Base-by-base conservation (phyloP, 2,888 invertebrate genomes). In the Euspilapteryx auroguttella region DNA sequence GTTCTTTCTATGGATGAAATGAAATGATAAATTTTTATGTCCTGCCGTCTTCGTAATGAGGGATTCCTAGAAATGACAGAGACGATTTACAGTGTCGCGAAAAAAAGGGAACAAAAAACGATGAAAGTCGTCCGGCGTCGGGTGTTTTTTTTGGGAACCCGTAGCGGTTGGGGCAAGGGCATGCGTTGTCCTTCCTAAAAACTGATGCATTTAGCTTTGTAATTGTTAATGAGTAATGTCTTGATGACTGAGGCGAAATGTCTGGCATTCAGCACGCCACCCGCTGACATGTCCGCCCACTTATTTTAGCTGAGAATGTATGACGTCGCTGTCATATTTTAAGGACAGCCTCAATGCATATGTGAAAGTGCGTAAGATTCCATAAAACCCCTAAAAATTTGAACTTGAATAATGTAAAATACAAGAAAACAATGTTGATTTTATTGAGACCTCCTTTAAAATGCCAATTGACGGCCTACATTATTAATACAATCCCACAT, bases 21-120 rank as follows among this genome's bases (percentile, higher is more conserved):
- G n/a, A 37, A 41, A 37, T 37, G 41, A 52, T 49, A 47, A 46
- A 47, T 50, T 48, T 42, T 35, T 39, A 41, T 42, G 38, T 35
- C 32, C 37, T 33, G 34, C 32, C 37, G 8, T 5, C 17, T 17
- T 32, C 35, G 42, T 58, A 57, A 58, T 58, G 49, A 59, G 50
- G 40, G 35, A 39, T 63, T 63, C 59, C 56, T 57, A 59, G 62
- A 61, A 59, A 40, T 44, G 40, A 42, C 42, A 37, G 40, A 42
- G 37, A 40, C 40, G 36, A 38, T 40, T 44, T 41, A 43, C 39
- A 41, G 36, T 45, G 44, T 44, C 46, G 45, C 43, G 44, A 43
- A 51, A 49, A 48, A 49, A 41, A 34, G 2, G 14, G 11, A 37
- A 36, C 43, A 51, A 47, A 41, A 40, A 34, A 33, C 33, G 34